Base-by-base conservation (phyloP, 2,888 invertebrate genomes). In the Habrosyne pyritoides region DNA sequence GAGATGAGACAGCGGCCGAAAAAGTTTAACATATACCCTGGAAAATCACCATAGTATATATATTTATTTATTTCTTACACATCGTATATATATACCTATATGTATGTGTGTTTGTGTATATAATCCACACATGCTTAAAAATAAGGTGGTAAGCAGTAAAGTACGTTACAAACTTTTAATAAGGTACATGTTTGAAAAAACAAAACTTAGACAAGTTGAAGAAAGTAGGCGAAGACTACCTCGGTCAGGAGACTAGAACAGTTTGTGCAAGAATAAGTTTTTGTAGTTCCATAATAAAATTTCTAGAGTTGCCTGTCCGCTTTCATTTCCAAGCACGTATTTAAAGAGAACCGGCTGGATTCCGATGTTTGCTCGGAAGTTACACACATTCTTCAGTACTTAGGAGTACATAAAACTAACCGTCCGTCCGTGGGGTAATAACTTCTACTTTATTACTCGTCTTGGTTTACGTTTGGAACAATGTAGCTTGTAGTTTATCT, bases 281-380 rank as follows among this genome's bases (percentile, higher is more conserved):
- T 63, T 51, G 55, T 70, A 60, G 58, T 66, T 63, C 61, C 53
- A 63, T 59, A 62, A 69, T 66, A 59, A 61, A 52, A 69, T 62
- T 56, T 2, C 12, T 3, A 12, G 4, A 12, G 10, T 30, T 12
- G 10, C 30, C 42, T 42, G 60, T 59, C 69, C 67, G 59, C 71
- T 75, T 74, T 64, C 63, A 69, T 81, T 76, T 72, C 77, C 49
- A 60, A 53, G 64, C 73, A 75, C 77, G 76, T 77, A 66, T 69
- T 61, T 66, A 67, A 64, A 67, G 62, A 67, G 61, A 62, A 63
- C 52, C 59, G 50, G 42, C 54, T 48, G 60, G 58, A 42, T 42
- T 5, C 42, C 42, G 42, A 42, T 42, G 42, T 8, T 42, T 42
- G 42, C 18, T 42, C 18, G 42, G 42, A 42, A 18, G 42, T 42